phyloP scores from a whole-genome alignment of 2,888 invertebrate species.

The Drosophila algonquin region DNA sequence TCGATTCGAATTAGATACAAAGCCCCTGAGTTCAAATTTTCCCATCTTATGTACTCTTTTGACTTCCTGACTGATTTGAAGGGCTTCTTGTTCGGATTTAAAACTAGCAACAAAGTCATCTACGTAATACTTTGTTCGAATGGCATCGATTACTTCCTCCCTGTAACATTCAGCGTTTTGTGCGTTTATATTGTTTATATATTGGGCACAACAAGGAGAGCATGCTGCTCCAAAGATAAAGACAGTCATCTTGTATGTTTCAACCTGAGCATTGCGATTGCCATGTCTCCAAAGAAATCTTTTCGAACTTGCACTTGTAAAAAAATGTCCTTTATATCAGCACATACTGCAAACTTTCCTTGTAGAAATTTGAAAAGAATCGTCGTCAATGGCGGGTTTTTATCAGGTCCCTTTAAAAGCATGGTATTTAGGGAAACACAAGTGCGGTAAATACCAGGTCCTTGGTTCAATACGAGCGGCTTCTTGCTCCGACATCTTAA shows the following conservation, averaged over 20 bases:
- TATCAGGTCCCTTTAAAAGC: conserved; percentile 20
- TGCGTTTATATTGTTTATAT: conserved; percentile 22
- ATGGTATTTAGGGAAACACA: conserved; percentile 7
- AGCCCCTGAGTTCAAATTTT: too few species aligned
- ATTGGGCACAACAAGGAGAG: conserved; percentile 26
- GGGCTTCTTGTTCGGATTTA: too few species aligned
- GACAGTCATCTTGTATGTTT: too few species aligned
- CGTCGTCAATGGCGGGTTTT: conserved; percentile 11
- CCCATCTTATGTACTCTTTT: too few species aligned
- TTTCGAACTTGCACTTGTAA: not conserved
- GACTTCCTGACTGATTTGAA: too few species aligned
- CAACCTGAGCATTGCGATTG: not conserved
- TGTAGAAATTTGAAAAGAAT: conserved; percentile 7
- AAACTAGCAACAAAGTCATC: too few species aligned
- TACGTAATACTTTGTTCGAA: too few species aligned
- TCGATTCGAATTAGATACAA: too few species aligned
- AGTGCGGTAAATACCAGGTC: conserved; percentile 8
- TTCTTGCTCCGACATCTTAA: not conserved
- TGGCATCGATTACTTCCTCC: too few species aligned
- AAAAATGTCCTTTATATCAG: not conserved
- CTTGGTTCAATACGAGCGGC: not conserved
- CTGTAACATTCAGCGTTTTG: too few species aligned
- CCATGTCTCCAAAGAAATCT: too few species aligned
- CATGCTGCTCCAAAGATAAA: conserved; percentile 12
- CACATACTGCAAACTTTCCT: not conserved